These are phyloP conservation scores for Caenorhabditis macrosperma DNA, from an alignment of 2,888 invertebrate genomes.

Conservation along the genomic window DNA sequence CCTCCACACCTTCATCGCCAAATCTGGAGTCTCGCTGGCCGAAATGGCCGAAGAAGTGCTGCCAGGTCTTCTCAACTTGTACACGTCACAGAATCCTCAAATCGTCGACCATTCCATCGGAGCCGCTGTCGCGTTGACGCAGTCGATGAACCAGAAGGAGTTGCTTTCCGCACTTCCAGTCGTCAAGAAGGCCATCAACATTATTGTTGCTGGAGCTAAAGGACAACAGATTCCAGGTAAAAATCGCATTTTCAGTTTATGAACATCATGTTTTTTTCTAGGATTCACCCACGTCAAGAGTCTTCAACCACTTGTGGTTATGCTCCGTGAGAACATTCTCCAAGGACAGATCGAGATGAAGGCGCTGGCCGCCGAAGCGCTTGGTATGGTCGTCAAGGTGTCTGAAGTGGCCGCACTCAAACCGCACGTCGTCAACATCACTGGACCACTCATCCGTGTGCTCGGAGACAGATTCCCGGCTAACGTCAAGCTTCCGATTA, in stretches of 20 bases:
- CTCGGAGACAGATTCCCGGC: slow-evolving; percentile 88
- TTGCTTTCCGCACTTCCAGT: slow-evolving; percentile 36
- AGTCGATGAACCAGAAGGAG: slow-evolving; percentile 81
- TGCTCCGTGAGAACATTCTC: slow-evolving; percentile 95
- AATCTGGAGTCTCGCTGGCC: slow-evolving; percentile 60
- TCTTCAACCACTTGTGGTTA: slow-evolving; percentile 92
- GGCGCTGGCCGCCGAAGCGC: slow-evolving; percentile 93
- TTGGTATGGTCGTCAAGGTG: slow-evolving; percentile 87
- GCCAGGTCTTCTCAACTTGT: slow-evolving; percentile 80
- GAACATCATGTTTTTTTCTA: neutral
- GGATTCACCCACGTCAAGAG: slow-evolving; percentile 83
- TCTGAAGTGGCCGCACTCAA: slow-evolving; percentile 68
- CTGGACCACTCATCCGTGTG: slow-evolving; percentile 97
- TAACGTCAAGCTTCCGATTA: slow-evolving; percentile 94
- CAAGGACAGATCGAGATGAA: slow-evolving; percentile 83
- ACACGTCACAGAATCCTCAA: slow-evolving; percentile 88
- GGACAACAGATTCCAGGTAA: slow-evolving; percentile 61
- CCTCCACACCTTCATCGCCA: slow-evolving; percentile 68
- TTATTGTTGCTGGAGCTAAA: slow-evolving; percentile 59
- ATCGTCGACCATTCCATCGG: slow-evolving; percentile 92
- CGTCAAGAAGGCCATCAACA: slow-evolving; percentile 62
- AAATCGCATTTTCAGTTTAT: no score
- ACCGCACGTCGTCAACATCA: slow-evolving; percentile 94
- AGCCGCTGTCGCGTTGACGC: slow-evolving; percentile 91
- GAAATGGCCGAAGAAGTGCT: slow-evolving; percentile 67